phyloP scores from a whole-genome alignment of 1,140 invertebrate species.

The Carposina sasakii region DNA sequence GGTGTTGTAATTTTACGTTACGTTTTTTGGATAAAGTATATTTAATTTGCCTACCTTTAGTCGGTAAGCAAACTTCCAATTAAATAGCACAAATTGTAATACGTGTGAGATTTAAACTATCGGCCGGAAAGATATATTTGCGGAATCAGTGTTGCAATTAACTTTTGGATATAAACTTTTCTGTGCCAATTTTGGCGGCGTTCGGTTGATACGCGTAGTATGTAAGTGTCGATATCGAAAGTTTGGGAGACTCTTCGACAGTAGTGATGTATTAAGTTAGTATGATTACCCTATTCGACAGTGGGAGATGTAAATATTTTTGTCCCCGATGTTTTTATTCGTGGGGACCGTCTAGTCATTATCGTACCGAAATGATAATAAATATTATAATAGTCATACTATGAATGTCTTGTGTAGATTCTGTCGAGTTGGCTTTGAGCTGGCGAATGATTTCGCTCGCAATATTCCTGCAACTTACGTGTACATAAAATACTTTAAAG shows the following conservation, averaged over 20 bases:
- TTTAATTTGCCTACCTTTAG: slow-evolving; percentile 45
- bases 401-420: no score
- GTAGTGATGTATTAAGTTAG: slow-evolving; percentile 43
- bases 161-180: no score
- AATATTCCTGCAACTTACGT: slow-evolving; percentile 57
- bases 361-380: slow-evolving; percentile 47
- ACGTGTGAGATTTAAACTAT: no score
- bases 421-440: slow-evolving; percentile 40
- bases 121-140: no score
- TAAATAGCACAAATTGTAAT: slow-evolving; percentile 65
- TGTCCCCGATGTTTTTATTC: slow-evolving; percentile 40
- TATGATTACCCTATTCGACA: slow-evolving; percentile 53
- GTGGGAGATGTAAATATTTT: slow-evolving; percentile 46
- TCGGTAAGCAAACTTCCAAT: slow-evolving; percentile 51
- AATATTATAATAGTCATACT: no score
- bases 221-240: slow-evolving; percentile 33
- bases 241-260: no score
- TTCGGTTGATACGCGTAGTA: slow-evolving; percentile 28
- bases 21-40: slow-evolving; percentile 43
- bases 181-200: slow-evolving; percentile 36
- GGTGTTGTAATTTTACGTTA: slow-evolving; percentile 18
- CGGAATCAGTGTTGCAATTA: no score
- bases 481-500: slow-evolving; percentile 36
- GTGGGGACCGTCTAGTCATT: slow-evolving; percentile 62
- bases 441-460: slow-evolving; percentile 23